Base-by-base conservation (phyloP, 1,140 invertebrate species). In the Habropoda laboriosa region DNA sequence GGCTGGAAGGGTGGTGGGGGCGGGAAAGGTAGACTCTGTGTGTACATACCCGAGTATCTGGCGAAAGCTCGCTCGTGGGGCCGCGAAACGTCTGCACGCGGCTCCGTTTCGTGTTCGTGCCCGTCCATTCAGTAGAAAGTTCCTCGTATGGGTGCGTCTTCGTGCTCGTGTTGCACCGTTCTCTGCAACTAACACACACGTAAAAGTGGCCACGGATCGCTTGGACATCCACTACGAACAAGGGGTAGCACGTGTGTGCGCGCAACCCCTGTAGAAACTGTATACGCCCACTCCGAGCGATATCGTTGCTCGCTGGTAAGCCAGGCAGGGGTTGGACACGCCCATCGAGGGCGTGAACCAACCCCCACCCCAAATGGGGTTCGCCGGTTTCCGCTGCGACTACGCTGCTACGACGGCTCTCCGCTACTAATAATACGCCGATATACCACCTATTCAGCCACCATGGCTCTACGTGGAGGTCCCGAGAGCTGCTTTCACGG, bases 391-490 rank as follows among this genome's bases (percentile, higher is more conserved):
- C 51, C 61, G 32, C 60, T 63, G 24, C 53, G 67, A 47, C 75
- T 58, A 72, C 80, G 81, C 51, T 80, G 61, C 45, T 67, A 74
- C 80, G 70, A 75, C 74, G 70, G 78, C 79, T 80, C 82, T 81
- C 76, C 83, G 82, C 83, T 88, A 81, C 89, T 92, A 92, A 92
- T 91, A 92, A 91, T 90, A 91, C 89, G 83, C 76, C 87, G 87
- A 89, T 91, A 91, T 90, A 89, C 88, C 87, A 90, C 88, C 89
- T 88, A 91, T 89, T 91, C 89, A 88, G 89, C 88, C 88, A 91
- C 90, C 89, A 91, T 92, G 90, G 86, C 83, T 90, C 90, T 90
- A 87, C 86, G 83, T 67, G 84, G 49, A 78, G 63, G 74, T 75
- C 79, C 68, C 72, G 75, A 79, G 79, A 79, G 76, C 66, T 72